Conservation (phyloP, 2,113 vertebrate genomes). For the Poeciliopsis retropinna region DNA sequence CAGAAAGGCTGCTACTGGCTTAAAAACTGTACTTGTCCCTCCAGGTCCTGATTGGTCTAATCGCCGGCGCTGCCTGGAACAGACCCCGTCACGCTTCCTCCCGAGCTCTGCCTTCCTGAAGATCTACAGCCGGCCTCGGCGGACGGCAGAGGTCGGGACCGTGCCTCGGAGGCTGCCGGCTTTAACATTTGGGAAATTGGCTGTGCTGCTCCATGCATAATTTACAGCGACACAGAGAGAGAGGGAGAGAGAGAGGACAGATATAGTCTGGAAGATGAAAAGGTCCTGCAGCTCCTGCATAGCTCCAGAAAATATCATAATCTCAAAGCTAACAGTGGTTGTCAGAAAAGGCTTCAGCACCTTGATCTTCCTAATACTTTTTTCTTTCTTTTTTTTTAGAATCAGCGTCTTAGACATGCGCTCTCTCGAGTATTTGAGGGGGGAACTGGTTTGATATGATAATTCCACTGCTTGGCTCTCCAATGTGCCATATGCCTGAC, state of each 20-base stretch:
- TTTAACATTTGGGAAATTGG: conserved; percentile 67
- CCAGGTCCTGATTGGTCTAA: conserved; percentile 1
- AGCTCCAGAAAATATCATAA: conserved; percentile 27
- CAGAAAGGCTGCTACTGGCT: not conserved
- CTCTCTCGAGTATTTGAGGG: conserved; percentile 53
- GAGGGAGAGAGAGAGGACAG: conserved; percentile 23
- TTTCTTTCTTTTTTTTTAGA: conserved; percentile 30
- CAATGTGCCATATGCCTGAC: conserved; percentile 71
- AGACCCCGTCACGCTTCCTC: not conserved
- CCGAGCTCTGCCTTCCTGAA: not conserved
- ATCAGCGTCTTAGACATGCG: conserved; percentile 31
- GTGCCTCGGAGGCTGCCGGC: conserved; percentile 49
- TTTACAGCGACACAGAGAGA: conserved; percentile 40
- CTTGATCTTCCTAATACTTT: conserved; percentile 68
- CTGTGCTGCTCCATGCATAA: conserved; percentile 57
- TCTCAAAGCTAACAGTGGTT: conserved; percentile 63
- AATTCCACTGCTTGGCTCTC: conserved; percentile 69
- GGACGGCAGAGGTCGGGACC: conserved; percentile 33
- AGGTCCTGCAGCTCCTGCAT: conserved; percentile 35
- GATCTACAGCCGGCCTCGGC: conserved; percentile 31
- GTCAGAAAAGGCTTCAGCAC: conserved; percentile 56
- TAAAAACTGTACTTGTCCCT: not conserved
- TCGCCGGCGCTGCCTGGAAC: not conserved
- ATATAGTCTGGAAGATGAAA: conserved; percentile 54
- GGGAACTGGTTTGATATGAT: conserved; percentile 77